These are phyloP conservation scores for Spinibarbus caldwelli DNA, from an alignment of 2,797 vertebrate species.

Conservation along the genomic window DNA sequence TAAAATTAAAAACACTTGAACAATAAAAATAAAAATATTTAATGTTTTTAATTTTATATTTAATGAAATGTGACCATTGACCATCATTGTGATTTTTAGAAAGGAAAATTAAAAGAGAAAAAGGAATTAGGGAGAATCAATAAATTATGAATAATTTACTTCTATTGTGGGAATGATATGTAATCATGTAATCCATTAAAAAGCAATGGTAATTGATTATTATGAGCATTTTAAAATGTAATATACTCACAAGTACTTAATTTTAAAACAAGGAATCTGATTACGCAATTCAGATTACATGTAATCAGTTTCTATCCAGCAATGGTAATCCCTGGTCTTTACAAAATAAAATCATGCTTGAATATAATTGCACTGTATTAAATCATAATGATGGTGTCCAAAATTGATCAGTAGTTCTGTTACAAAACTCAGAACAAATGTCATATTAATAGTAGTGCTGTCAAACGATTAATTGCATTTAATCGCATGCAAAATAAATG, in stretches of 20 bases:
- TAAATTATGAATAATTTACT: not conserved
- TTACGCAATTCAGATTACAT: not conserved
- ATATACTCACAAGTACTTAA: no score
- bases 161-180: not conserved
- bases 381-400: not conserved
- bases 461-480: no score
- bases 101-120: no score
- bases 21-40: not conserved
- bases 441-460: not conserved
- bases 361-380: not conserved
- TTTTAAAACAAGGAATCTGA: no score
- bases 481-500: no score
- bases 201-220: not conserved
- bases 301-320: not conserved
- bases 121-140: not conserved
- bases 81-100: no score
- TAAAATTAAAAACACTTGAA: not conserved
- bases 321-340: constrained; percentile 52
- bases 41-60: no score
- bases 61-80: not conserved
- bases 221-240: not conserved
- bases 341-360: not conserved
- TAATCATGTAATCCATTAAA: not conserved
- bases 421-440: not conserved
- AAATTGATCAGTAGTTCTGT: not conserved